phyloP scores from a whole-genome alignment of 2,113 vertebrate species.

The Mesitornis unicolor region DNA sequence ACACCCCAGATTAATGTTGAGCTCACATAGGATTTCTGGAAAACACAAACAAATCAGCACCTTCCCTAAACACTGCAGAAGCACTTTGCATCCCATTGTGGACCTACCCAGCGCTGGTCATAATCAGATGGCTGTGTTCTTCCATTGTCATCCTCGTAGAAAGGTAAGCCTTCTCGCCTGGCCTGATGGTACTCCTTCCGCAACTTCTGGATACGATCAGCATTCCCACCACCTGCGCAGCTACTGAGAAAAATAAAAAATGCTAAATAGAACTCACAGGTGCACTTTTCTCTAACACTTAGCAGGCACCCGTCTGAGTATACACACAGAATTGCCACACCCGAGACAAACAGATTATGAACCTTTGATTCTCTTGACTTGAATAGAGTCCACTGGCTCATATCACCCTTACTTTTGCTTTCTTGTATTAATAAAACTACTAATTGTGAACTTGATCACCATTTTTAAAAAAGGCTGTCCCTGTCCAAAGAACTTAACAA shows the following conservation, averaged over 20 bases:
- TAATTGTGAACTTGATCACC: not conserved
- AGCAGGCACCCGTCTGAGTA: not conserved
- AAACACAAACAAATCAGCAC: not conserved
- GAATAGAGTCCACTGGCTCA: not conserved
- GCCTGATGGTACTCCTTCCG: constrained; percentile 94
- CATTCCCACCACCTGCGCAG: constrained; percentile 59
- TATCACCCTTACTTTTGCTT: not conserved
- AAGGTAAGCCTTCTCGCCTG: constrained; percentile 81
- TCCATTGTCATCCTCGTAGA: constrained; percentile 84
- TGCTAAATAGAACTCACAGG: not conserved
- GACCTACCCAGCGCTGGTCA: constrained; percentile 84
- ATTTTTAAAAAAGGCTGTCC: not conserved
- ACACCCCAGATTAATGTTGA: not conserved
- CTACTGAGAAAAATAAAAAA: constrained; percentile 42
- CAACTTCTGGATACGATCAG: constrained; percentile 91
- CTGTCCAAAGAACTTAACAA: constrained; percentile 45
- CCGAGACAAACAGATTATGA: not conserved
- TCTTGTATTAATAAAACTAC: not conserved
- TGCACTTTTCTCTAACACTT: not conserved
- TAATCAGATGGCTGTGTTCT: constrained; percentile 76
- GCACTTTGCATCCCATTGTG: not conserved
- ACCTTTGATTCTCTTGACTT: not conserved
- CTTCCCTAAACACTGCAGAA: not conserved
- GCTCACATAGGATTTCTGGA: not conserved
- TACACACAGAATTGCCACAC: not conserved